Base-by-base conservation (phyloP, 2,797 vertebrate genomes). In the Cottoperca gobio region DNA sequence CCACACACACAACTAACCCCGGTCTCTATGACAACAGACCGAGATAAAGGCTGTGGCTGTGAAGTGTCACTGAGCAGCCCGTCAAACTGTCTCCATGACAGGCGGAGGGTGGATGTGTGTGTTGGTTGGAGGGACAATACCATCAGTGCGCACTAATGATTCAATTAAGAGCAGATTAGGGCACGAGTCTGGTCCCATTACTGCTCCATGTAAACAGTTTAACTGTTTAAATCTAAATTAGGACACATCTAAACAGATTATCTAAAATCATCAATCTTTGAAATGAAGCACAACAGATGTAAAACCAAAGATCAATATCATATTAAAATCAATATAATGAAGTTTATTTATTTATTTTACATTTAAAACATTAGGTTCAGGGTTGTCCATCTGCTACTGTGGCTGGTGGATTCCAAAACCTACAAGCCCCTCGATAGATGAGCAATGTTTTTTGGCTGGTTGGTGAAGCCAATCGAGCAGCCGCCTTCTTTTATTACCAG, bases 11-110 rank as follows among this genome's bases (percentile, higher is more conserved):
- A 52, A 42, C 61, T 24, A 59, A 65, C 60, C n/a, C 40, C 54
- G 21, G 55, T 81, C 45, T 45, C 70, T 45, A 55, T 16, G 67
- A 54, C 28, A 66, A 52, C 55, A 45, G 40, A 40, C 33, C 12
- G 19, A 42, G 42, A 54, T 59, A 24, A 46, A 48, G 48, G 8
- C 57, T 21, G 49, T 52, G 49, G 57, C 65, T 58, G 53, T 1
- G 4, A 57, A 23, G 45, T 62, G 37, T 48, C 24, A 40, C 55
- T 8, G 58, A 69, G 52, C 24, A 37, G 33, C 19, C 52, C 40
- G 24, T 68, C 67, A 52, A 66, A 54, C 6, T 11, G 39, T 21
- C 53, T 35, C 12, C 17, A 31, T 19, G 16, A 40, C 40, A 26
- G 21, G 62, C 13, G 12, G 35, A 24, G 26, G 12, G 16, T 17